phyloP scores from a whole-genome alignment of 1,140 invertebrate genomes.

The Vollenhovia emeryi region DNA sequence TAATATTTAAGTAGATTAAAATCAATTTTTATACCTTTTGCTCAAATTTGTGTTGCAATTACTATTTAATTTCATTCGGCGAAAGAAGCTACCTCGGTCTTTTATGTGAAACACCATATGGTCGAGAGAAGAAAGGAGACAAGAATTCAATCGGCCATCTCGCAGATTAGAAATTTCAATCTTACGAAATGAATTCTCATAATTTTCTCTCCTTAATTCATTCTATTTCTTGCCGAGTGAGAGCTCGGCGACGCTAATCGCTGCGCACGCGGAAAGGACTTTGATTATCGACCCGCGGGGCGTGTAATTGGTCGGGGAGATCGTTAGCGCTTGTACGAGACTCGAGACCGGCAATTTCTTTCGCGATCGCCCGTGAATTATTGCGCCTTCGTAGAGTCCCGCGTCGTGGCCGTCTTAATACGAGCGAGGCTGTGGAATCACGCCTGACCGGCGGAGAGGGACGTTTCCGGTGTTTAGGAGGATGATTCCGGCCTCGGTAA shows the following conservation, averaged over 20 bases:
- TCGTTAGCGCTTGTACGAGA: slow-evolving; percentile 57
- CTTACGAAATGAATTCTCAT: slow-evolving; percentile 12
- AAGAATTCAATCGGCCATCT: slow-evolving; percentile 31
- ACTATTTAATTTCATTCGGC: background rate
- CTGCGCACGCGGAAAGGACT: slow-evolving; percentile 16
- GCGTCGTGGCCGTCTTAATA: slow-evolving; percentile 46
- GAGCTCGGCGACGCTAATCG: slow-evolving; percentile 41
- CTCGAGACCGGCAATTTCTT: slow-evolving; percentile 61
- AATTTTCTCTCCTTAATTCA: slow-evolving; percentile 18
- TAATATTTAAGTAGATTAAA: background rate
- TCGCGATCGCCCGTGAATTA: slow-evolving; percentile 57
- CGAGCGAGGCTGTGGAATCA: slow-evolving; percentile 29
- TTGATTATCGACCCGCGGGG: slow-evolving; percentile 51
- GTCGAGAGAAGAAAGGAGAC: background rate
- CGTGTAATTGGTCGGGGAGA: slow-evolving; percentile 36
- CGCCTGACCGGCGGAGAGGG: slow-evolving; percentile 33
- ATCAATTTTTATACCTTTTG: background rate
- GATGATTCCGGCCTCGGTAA: slow-evolving; percentile 53
- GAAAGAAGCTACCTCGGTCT: background rate
- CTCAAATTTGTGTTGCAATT: background rate
- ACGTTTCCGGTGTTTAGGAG: slow-evolving; percentile 64
- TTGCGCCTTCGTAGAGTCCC: slow-evolving; percentile 43
- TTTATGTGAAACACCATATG: background rate
- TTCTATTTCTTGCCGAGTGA: slow-evolving; percentile 22
- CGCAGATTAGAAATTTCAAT: slow-evolving; percentile 45